These are phyloP conservation scores for Polymixis flavicincta DNA, from an alignment of 2,888 invertebrate genomes.

Conservation along the genomic window DNA sequence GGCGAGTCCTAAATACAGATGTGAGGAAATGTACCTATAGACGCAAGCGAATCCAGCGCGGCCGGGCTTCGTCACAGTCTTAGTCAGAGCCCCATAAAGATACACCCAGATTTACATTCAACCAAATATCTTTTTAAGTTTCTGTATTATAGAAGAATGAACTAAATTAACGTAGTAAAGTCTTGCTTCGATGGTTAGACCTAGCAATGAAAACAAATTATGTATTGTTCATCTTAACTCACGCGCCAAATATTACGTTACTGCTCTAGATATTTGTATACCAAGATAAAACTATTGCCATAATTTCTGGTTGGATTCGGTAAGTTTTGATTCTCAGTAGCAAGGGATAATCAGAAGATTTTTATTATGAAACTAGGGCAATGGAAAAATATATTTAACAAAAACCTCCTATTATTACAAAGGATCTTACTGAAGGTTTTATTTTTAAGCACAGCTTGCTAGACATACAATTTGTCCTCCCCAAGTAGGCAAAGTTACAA, in stretches of 20 bases:
- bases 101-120: constrained; percentile 24
- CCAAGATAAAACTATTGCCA: constrained; percentile 28
- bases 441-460: neutral
- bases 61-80: neutral
- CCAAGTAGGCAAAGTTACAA: no score
- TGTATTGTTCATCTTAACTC: constrained; percentile 48
- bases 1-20: neutral
- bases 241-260: constrained; percentile 41
- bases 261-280: constrained; percentile 40
- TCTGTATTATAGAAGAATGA: constrained; percentile 6
- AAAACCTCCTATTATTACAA: neutral
- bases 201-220: constrained; percentile 45
- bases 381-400: neutral
- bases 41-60: neutral
- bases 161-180: constrained; percentile 20
- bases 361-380: no score
- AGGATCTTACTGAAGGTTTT: neutral
- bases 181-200: constrained; percentile 14
- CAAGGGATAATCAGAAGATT: no score
- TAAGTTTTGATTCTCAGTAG: neutral
- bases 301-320: constrained; percentile 3
- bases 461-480: neutral
- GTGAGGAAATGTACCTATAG: neutral
- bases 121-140: neutral
- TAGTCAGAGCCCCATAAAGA: neutral